These are phyloP conservation scores for Epistrophe eligans DNA, from an alignment of 2,888 invertebrate species.

Conservation along the genomic window DNA sequence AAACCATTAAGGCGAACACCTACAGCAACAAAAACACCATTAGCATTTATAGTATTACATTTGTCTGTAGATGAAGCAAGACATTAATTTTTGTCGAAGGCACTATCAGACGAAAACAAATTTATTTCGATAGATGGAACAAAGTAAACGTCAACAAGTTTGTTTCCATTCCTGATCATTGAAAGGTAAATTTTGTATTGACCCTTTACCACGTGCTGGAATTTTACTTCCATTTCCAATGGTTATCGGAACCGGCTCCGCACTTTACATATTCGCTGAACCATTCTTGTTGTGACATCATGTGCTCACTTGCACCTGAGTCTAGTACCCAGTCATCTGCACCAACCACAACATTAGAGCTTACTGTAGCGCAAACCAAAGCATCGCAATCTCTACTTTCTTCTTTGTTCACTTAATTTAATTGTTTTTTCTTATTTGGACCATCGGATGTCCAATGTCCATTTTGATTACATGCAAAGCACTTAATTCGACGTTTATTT, in stretches of 20 bases:
- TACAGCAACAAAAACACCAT: too few species aligned
- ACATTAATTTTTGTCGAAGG: constrained; percentile 43
- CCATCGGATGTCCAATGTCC: constrained; percentile 44
- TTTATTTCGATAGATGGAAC: constrained; percentile 57
- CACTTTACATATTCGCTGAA: too few species aligned
- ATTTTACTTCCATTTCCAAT: constrained; percentile 60
- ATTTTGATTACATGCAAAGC: constrained; percentile 39
- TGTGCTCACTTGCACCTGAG: constrained; percentile 52
- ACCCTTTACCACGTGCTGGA: constrained; percentile 47
- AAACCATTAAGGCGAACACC: background rate
- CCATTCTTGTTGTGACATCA: constrained; percentile 22
- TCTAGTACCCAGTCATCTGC: constrained; percentile 52
- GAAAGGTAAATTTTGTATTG: constrained; percentile 45
- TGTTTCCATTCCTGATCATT: constrained; percentile 44
- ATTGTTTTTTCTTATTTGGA: constrained; percentile 32
- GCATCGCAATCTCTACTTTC: constrained; percentile 24
- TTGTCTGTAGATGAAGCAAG: background rate
- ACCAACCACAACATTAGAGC: constrained; percentile 2
- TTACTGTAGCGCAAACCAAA: constrained; percentile 29
- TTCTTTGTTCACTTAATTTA: constrained; percentile 23
- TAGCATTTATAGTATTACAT: too few species aligned
- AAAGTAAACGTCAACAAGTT: constrained; percentile 37
- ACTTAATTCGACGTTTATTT: constrained; percentile 17
- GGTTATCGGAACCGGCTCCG: constrained; percentile 31
- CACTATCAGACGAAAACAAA: constrained; percentile 46